Base-by-base conservation (phyloP, 2,888 invertebrate species). In the Deilephila porcellus region DNA sequence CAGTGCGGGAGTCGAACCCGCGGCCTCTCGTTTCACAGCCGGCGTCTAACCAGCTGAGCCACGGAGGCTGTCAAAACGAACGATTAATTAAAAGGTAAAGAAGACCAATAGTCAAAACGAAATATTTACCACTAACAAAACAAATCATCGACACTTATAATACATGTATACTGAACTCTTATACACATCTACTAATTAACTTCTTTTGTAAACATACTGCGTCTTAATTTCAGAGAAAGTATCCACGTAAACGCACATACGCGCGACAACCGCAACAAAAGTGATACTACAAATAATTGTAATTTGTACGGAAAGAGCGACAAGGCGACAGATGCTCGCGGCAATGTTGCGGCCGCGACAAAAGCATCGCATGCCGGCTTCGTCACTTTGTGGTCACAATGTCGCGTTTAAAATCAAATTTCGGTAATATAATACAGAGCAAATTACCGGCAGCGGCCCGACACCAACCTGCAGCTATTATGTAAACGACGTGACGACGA, bases 301-400 rank as follows among this genome's bases (percentile, higher is more conserved):
- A 90, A 91, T 91, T 92, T 90, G 86, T 85, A 85, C 75, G 85
- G 87, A 88, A 93, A 91, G 88, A 92, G 93, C 93, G 93, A 91
- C 93, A 93, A 93, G 88, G 87, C 90, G 93, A 93, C 94, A 94
- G 92, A 93, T 94, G 94, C 94, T 93, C 85, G 90, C 90, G 91
- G 93, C 93, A 90, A 92, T 92, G 88, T 90, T 93, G 91, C 85
- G 91, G 91, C 85, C 77, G 84, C 83, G 83, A 82, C 81, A 81
- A 86, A 88, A 88, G 86, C 87, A 85, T 89, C 88, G 89, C 84
- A 86, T 86, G 89, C 82, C 87, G 82, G 83, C 76, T 90, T 91
- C 91, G 91, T 91, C 90, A 90, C 91, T 81, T 86, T 93, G 94
- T 85, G 94, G 93, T 93, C 87, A 85, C 89, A 91, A 88, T 91